phyloP scores from a whole-genome alignment of 2,113 vertebrate species.

The Rhizomys pruinosus region DNA sequence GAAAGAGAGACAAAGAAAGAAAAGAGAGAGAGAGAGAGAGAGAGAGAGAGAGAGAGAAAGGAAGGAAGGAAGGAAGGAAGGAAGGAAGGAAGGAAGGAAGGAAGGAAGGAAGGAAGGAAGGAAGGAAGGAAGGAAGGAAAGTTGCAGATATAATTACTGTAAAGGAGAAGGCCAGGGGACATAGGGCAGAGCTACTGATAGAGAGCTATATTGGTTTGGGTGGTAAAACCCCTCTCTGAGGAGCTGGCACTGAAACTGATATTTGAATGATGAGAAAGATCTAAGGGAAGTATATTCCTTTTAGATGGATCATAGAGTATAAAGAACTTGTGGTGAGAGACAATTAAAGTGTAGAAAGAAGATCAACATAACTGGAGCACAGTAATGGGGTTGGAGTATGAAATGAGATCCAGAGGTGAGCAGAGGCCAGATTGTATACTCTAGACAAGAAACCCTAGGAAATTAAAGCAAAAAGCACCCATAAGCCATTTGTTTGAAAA shows the following conservation, averaged over 20 bases:
- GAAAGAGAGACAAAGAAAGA: too few relatives aligned
- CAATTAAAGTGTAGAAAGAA: background rate
- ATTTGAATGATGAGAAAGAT: background rate
- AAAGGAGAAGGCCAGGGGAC: background rate
- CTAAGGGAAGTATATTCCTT: background rate
- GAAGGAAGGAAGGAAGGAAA: too few relatives aligned
- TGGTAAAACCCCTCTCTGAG: background rate
- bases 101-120: too few relatives aligned
- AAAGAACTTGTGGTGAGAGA: background rate
- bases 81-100: too few relatives aligned
- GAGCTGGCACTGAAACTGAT: conserved; percentile 2
- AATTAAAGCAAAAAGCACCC: background rate
- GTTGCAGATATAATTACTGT: conserved; percentile 2
- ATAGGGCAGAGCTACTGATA: background rate
- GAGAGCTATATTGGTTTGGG: background rate
- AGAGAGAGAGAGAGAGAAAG: too few relatives aligned
- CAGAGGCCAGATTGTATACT: background rate
- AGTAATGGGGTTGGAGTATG: background rate
- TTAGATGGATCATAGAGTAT: background rate
- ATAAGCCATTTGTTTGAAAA: background rate
- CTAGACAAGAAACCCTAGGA: background rate
- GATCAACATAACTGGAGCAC: background rate
- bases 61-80: too few relatives aligned
- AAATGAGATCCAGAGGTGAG: background rate
- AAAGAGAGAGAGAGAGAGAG: too few relatives aligned